These are phyloP conservation scores for Agonopterix heracliana DNA, from an alignment of 2,888 invertebrate species.

Conservation along the genomic window DNA sequence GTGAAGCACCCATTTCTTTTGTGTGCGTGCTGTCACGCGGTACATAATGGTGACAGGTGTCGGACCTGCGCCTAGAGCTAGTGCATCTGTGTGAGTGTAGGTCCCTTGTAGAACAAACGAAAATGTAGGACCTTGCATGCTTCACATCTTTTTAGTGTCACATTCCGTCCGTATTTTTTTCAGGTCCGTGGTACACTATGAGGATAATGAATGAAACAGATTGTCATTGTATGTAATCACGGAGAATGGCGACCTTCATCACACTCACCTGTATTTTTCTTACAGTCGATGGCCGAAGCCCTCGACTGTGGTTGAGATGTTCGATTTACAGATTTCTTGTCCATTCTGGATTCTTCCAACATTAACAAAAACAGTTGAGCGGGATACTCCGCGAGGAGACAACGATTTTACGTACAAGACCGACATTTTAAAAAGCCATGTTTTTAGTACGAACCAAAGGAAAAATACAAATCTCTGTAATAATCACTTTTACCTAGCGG, in stretches of 20 bases:
- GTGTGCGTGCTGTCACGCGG: too few species aligned
- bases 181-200: too few species aligned
- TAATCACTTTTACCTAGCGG: slow-evolving; percentile 47
- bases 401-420: slow-evolving; percentile 79
- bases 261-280: slow-evolving; percentile 81
- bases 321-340: slow-evolving; percentile 84
- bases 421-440: slow-evolving; percentile 91
- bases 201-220: background rate
- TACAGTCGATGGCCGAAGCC: slow-evolving; percentile 83
- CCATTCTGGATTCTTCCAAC: slow-evolving; percentile 81
- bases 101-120: too few species aligned
- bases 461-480: slow-evolving; percentile 55
- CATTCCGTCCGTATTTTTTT: too few species aligned
- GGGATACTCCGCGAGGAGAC: slow-evolving; percentile 84
- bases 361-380: slow-evolving; percentile 72
- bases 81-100: too few species aligned
- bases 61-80: too few species aligned
- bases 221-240: background rate
- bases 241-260: slow-evolving; percentile 31
- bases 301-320: slow-evolving; percentile 81
- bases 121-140: too few species aligned
- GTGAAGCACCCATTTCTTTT: too few species aligned
- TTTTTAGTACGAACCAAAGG: slow-evolving; percentile 78
- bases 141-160: too few species aligned
- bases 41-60: too few species aligned